A percentile compares a stretch with the other conserved stretches of the same genome.
phyloP scores from a whole-genome alignment of 2,113 vertebrate genomes.

The Upupa epops region DNA sequence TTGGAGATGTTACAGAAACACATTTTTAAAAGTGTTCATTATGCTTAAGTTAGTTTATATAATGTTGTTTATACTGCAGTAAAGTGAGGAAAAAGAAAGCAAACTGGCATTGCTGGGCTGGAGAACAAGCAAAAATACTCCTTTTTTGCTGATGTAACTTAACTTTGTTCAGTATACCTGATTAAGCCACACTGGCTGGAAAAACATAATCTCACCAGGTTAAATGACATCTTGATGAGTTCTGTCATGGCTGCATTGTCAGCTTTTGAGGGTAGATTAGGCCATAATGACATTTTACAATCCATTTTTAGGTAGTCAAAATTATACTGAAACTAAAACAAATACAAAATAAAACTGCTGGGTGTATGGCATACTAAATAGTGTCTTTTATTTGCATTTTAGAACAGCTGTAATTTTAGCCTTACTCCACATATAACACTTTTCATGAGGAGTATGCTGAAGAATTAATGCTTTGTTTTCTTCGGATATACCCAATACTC shows the following conservation, averaged over 20 bases:
- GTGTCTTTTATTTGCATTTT: not conserved
- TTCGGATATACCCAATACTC: not conserved
- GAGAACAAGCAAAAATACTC: not conserved
- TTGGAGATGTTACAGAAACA: not conserved
- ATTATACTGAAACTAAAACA: not conserved
- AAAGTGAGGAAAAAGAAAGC: not conserved
- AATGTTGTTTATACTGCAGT: not conserved
- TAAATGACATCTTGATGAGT: not conserved
- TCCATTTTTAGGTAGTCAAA: slow-evolving; percentile 1
- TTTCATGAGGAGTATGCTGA: not conserved
- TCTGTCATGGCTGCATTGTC: not conserved
- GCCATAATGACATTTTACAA: not conserved
- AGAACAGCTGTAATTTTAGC: not conserved
- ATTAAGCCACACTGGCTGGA: not conserved
- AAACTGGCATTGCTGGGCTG: not conserved
- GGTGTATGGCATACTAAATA: not conserved
- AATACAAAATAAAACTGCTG: not conserved
- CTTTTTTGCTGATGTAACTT: not conserved
- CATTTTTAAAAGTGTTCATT: not conserved
- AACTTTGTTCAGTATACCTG: not conserved
- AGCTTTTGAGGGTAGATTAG: not conserved
- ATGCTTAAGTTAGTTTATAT: not conserved
- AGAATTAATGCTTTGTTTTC: not conserved
- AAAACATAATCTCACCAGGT: not conserved
- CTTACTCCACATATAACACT: not conserved